Percentiles rank a stretch among this genome's conserved stretches.
These are phyloP conservation scores for Oscheius sp. DNA, from an alignment of 2,888 invertebrate species.

Conservation along the genomic window DNA sequence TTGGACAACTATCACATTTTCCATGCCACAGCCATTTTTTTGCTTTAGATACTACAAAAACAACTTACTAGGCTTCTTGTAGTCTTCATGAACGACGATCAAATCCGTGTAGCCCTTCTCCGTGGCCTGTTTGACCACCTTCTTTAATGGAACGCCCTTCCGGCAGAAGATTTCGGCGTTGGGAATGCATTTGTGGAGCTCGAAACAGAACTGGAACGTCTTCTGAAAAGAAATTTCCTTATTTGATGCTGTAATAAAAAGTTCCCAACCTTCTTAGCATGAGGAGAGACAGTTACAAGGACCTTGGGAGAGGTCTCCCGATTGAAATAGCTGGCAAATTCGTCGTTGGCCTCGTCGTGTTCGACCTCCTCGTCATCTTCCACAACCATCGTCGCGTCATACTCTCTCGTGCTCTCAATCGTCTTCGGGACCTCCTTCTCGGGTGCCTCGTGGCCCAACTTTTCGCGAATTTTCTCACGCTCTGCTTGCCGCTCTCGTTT, in stretches of 20 bases:
- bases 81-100: conserved; percentile 92
- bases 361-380: conserved; percentile 80
- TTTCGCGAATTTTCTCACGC: conserved; percentile 62
- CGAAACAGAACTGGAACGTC: conserved; percentile 85
- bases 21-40: no score
- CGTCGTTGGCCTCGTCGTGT: conserved; percentile 82
- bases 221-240: conserved; percentile 53
- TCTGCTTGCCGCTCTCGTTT: conserved; percentile 67
- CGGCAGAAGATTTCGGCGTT: conserved; percentile 89
- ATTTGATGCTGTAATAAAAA: background rate
- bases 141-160: conserved; percentile 89
- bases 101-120: conserved; percentile 86
- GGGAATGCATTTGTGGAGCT: conserved; percentile 89
- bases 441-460: conserved; percentile 73
- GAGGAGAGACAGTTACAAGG: conserved; percentile 92
- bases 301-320: conserved; percentile 91
- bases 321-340: conserved; percentile 87
- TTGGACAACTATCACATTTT: no score
- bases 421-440: conserved; percentile 87
- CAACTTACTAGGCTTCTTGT: conserved; percentile 83
- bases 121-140: conserved; percentile 84
- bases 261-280: conserved; percentile 81
- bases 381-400: conserved; percentile 88
- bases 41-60: background rate
- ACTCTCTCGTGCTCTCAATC: conserved; percentile 89